A percentile compares a stretch with the other conserved stretches of the same genome.
phyloP scores from a whole-genome alignment of 1,140 invertebrate species.

The Drosophila bifasciata region DNA sequence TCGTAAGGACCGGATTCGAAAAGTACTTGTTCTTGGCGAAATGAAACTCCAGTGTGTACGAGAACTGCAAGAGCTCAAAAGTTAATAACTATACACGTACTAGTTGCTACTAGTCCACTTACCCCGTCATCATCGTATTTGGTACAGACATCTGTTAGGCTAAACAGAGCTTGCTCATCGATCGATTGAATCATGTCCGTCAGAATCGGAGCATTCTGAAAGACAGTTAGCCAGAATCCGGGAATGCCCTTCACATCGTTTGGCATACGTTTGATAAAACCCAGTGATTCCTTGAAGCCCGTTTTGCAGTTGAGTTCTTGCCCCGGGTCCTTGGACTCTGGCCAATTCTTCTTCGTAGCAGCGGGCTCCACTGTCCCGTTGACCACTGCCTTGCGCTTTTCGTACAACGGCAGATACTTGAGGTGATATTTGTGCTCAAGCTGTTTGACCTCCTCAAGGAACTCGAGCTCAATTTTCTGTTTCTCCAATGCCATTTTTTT shows the following conservation, averaged over 20 bases:
- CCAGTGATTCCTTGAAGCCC: slow-evolving; percentile 31
- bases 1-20: slow-evolving; percentile 96
- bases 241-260: slow-evolving; percentile 94
- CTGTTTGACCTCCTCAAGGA: slow-evolving; percentile 96
- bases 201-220: slow-evolving; percentile 96
- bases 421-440: slow-evolving; percentile 96
- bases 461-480: slow-evolving; percentile 95
- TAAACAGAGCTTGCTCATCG: slow-evolving; percentile 97
- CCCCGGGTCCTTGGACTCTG: slow-evolving; percentile 91
- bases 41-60: slow-evolving; percentile 93
- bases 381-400: slow-evolving; percentile 92
- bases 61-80: slow-evolving; percentile 82
- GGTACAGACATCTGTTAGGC: slow-evolving; percentile 95
- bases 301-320: slow-evolving; percentile 87
- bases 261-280: slow-evolving; percentile 57
- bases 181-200: slow-evolving; percentile 96
- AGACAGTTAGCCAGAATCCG: slow-evolving; percentile 98
- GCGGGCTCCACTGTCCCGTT: slow-evolving; percentile 93
- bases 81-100: slow-evolving; percentile 72
- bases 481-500: slow-evolving; percentile 96
- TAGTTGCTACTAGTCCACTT: neutral
- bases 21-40: slow-evolving; percentile 98
- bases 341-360: slow-evolving; percentile 93
- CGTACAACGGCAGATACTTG: slow-evolving; percentile 91
- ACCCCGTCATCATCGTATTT: slow-evolving; percentile 88